Evolutionary conservation across 2,797 vertebrate genomes (phyloP).

Genomic region (Oceanodroma leucorhoa): DNA sequence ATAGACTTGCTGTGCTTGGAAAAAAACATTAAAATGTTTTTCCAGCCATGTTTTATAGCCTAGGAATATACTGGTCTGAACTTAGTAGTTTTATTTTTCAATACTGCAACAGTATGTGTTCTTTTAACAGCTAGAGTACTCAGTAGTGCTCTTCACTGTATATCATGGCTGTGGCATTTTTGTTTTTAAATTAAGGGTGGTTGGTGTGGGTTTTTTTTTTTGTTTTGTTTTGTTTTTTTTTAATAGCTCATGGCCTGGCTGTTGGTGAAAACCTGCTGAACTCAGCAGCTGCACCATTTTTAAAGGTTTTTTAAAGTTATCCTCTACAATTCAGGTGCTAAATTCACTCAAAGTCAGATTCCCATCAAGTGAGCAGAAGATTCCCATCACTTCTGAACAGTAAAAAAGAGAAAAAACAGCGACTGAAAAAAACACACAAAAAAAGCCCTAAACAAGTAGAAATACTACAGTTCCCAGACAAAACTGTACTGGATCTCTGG

Average conservation of each 20-base stretch:
- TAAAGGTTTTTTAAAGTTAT: neutral
- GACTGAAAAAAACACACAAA: neutral
- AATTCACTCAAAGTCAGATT: neutral
- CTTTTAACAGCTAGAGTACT: neutral
- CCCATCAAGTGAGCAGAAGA: neutral
- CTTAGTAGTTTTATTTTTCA: neutral
- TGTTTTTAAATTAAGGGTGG: neutral
- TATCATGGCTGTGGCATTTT: neutral
- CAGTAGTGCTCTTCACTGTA: neutral
- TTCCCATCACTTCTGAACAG: neutral
- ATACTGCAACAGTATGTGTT: neutral
- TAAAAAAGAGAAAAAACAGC: neutral
- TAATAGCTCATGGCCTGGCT: neutral
- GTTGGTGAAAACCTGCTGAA: neutral
- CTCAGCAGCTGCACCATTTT: neutral
- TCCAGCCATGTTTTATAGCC: neutral
- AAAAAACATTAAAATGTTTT: neutral
- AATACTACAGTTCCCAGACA: neutral
- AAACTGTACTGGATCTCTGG: neutral
- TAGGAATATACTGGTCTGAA: neutral
- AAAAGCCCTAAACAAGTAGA: neutral
- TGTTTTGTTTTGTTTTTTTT: neutral
- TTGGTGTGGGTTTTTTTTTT: rapidly evolving
- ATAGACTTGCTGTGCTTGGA: neutral
- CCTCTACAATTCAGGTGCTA: neutral